These are phyloP conservation scores for Dicrostonyx torquatus DNA, from an alignment of 2,797 vertebrate genomes.

Conservation along the genomic window DNA sequence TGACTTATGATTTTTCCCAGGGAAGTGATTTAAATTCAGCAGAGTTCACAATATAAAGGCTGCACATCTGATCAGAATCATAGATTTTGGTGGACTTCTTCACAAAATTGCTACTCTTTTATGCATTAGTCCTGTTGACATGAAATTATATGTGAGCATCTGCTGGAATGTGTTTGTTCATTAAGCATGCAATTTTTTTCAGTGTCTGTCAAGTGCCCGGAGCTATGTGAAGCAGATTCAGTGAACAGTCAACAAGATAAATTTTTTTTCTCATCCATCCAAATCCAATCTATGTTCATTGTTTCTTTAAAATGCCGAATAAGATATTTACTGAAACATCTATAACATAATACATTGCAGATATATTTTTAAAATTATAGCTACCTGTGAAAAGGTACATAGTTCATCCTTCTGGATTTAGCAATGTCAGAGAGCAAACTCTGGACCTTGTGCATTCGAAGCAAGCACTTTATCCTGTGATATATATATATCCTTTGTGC, in stretches of 20 bases:
- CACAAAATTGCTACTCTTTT: neutral
- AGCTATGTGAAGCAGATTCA: neutral
- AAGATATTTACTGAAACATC: neutral
- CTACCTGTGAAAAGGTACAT: neutral
- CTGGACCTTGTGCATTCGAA: neutral
- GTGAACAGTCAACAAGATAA: neutral
- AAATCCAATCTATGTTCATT: neutral
- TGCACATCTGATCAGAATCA: neutral
- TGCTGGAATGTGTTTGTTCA: neutral
- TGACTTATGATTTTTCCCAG: neutral
- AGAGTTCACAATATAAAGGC: neutral
- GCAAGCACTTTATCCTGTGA: neutral
- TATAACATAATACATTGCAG: neutral
- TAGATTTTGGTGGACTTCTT: neutral
- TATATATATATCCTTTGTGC: too few species aligned
- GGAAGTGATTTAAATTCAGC: constrained; percentile 21
- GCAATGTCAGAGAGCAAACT: neutral
- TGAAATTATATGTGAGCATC: neutral
- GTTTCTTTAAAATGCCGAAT: constrained; percentile 10
- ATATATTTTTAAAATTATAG: neutral
- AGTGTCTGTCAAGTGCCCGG: neutral
- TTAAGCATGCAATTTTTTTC: neutral
- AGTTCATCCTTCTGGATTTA: neutral
- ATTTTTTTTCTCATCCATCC: neutral
- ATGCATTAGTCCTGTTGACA: neutral